Evolutionary conservation across 2,888 invertebrate genomes (phyloP).

Genomic region (Macrosiphum euphorbiae): DNA sequence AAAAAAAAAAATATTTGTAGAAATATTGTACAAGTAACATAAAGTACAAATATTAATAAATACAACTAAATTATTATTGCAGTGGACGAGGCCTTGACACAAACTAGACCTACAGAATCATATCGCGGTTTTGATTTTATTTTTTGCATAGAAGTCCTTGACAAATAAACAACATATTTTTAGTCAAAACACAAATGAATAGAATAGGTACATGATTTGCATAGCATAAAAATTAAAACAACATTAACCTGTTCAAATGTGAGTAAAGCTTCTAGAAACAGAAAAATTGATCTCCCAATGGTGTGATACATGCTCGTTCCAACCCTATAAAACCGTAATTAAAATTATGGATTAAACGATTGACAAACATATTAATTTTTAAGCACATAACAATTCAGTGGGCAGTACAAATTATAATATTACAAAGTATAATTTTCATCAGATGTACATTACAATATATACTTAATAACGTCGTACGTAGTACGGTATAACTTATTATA

Average conservation of each 20-base stretch:
- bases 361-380: background rate
- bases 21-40: background rate
- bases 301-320: slow-evolving; percentile 92
- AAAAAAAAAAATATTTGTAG: background rate
- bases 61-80: background rate
- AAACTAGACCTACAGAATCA: slow-evolving; percentile 52
- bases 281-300: slow-evolving; percentile 87
- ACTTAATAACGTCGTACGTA: background rate
- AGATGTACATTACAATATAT: background rate
- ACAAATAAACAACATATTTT: slow-evolving; percentile 1
- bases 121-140: slow-evolving; percentile 66
- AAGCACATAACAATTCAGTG: background rate
- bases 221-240: background rate
- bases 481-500: background rate
- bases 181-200: background rate
- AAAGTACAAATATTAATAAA: background rate
- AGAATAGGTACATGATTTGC: background rate
- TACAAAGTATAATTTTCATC: background rate
- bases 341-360: background rate
- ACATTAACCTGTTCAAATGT: slow-evolving; percentile 81
- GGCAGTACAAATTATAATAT: background rate
- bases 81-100: slow-evolving; percentile 56
- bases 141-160: slow-evolving; percentile 13
- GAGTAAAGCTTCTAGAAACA: slow-evolving; percentile 91
- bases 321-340: slow-evolving; percentile 74